phyloP scores from a whole-genome alignment of 1,140 invertebrate genomes.

The Nilaparvata lugens region DNA sequence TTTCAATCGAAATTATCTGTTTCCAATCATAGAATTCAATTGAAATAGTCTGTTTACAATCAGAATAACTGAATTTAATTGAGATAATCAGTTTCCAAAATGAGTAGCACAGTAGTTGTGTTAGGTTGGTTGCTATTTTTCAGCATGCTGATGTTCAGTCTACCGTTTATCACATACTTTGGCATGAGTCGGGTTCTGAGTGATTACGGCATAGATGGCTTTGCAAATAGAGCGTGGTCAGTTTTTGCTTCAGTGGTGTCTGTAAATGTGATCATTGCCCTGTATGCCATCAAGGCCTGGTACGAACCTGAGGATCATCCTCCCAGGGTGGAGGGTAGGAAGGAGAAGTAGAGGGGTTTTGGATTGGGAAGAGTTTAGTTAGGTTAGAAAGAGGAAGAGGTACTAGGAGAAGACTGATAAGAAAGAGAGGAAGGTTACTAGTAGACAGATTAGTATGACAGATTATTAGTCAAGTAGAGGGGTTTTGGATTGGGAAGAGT shows the following conservation, averaged over 20 bases:
- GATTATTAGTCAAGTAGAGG: too few relatives aligned
- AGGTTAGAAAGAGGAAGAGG: background rate
- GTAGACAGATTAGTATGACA: too few relatives aligned
- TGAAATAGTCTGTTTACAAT: too few relatives aligned
- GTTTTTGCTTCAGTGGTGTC: slow-evolving; percentile 62
- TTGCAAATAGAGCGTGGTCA: slow-evolving; percentile 57
- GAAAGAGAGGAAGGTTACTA: too few relatives aligned
- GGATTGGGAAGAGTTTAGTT: background rate
- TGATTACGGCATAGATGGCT: slow-evolving; percentile 47
- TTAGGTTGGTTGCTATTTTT: slow-evolving; percentile 60
- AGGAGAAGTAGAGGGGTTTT: background rate
- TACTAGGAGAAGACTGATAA: too few relatives aligned
- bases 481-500: background rate
- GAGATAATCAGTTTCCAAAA: slow-evolving; percentile 24
- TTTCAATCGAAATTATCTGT: too few relatives aligned
- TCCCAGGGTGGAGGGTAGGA: background rate
- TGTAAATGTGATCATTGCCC: slow-evolving; percentile 65
- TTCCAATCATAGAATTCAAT: too few relatives aligned
- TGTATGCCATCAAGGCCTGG: slow-evolving; percentile 69
- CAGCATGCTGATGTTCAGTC: slow-evolving; percentile 70
- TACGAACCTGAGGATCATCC: slow-evolving; percentile 42
- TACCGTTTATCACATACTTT: slow-evolving; percentile 69
- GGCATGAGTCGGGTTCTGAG: slow-evolving; percentile 49
- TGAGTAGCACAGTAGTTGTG: slow-evolving; percentile 35
- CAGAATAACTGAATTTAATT: too few relatives aligned